Percentiles rank a stretch among this genome's conserved stretches.
Conservation (phyloP, 2,113 vertebrate species). For the Bambusicola thoracicus region DNA sequence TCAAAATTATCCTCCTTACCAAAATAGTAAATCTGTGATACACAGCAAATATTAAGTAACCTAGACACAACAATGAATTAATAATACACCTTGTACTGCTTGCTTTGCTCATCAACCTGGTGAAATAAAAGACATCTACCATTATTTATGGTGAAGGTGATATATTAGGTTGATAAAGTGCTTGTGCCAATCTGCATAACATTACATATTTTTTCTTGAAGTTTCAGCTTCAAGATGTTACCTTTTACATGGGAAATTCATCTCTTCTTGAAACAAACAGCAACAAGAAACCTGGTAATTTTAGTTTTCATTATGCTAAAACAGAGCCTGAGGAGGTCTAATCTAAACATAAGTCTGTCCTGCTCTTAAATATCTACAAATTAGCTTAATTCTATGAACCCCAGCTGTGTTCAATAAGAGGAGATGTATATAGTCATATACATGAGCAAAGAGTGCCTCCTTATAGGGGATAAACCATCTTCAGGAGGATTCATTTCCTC, state of each 20-base stretch:
- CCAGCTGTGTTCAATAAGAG: not conserved
- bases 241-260: not conserved
- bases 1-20: not conserved
- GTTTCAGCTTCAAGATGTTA: not conserved
- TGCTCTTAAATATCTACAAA: not conserved
- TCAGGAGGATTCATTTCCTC: not conserved
- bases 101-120: not conserved
- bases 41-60: not conserved
- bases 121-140: not conserved
- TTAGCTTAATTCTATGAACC: not conserved
- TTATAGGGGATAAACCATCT: not conserved
- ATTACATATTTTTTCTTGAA: conserved; percentile 1
- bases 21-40: not conserved
- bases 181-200: not conserved
- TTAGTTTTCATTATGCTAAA: not conserved
- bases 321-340: not conserved
- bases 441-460: not conserved
- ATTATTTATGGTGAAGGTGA: not conserved
- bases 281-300: not conserved
- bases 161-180: conserved; percentile 2
- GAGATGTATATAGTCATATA: rapidly evolving
- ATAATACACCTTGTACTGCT: not conserved
- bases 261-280: not conserved
- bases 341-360: not conserved
- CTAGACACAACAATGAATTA: not conserved